phyloP scores from a whole-genome alignment of 1,140 invertebrate genomes.

The Acromyrmex charruanus region DNA sequence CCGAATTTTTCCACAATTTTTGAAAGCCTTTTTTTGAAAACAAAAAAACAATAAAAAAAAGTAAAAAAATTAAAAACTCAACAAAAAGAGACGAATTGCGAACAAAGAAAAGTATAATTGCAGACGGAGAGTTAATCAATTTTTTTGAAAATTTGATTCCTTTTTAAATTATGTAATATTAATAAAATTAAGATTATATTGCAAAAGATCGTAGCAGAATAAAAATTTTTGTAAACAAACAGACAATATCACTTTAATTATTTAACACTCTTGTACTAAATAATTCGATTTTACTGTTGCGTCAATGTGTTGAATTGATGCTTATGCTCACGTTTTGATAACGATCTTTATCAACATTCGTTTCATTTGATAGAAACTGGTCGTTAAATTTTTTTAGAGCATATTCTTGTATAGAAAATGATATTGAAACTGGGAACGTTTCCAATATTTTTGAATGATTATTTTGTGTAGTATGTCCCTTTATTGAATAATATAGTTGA shows the following conservation, averaged over 20 bases:
- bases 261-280: slow-evolving; percentile 39
- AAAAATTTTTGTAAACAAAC: slow-evolving; percentile 18
- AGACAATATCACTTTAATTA: slow-evolving; percentile 27
- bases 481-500: slow-evolving; percentile 6
- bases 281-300: slow-evolving; percentile 60
- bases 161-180: background rate
- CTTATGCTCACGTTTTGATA: slow-evolving; percentile 65
- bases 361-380: background rate
- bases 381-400: slow-evolving; percentile 19
- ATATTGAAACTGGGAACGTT: background rate
- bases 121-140: too few relatives aligned
- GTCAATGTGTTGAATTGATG: slow-evolving; percentile 65
- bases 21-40: too few relatives aligned
- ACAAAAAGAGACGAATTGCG: too few relatives aligned
- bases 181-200: background rate
- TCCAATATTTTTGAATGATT: slow-evolving; percentile 37
- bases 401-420: slow-evolving; percentile 15
- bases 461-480: background rate
- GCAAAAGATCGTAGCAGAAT: background rate
- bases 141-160: too few relatives aligned
- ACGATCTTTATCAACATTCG: slow-evolving; percentile 69
- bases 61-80: background rate
- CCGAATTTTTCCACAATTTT: too few relatives aligned
- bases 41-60: background rate
- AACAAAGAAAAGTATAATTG: too few relatives aligned